These are phyloP conservation scores for Xenus cinereus DNA, from an alignment of 2,113 vertebrate species.

Conservation along the genomic window DNA sequence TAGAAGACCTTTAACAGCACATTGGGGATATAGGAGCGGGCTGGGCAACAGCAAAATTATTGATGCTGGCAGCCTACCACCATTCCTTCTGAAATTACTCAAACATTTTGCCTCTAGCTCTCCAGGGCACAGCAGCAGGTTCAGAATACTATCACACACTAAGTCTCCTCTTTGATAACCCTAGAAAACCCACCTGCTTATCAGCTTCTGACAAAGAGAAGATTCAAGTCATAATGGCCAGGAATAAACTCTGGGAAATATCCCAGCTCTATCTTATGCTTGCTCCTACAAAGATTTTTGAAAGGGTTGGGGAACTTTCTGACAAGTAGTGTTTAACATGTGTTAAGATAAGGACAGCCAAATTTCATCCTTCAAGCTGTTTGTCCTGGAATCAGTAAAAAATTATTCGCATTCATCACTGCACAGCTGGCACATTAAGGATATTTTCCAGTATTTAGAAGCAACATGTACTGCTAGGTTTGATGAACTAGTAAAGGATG, in stretches of 20 bases:
- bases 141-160: neutral
- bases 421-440: neutral
- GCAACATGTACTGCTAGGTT: neutral
- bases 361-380: neutral
- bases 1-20: neutral
- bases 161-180: neutral
- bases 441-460: neutral
- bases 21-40: neutral
- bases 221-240: neutral
- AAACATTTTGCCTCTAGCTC: neutral
- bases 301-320: neutral
- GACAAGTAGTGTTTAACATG: neutral
- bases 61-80: neutral
- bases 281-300: neutral
- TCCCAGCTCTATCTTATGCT: neutral
- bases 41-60: neutral
- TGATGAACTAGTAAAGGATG: neutral
- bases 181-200: neutral
- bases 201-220: neutral
- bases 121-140: neutral
- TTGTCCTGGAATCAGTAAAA: neutral
- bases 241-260: neutral
- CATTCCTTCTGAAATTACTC: neutral
- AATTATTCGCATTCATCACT: neutral
- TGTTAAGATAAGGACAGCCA: neutral